Evolutionary conservation across 2,888 invertebrate genomes (phyloP).

Genomic region (Spisula solida): DNA sequence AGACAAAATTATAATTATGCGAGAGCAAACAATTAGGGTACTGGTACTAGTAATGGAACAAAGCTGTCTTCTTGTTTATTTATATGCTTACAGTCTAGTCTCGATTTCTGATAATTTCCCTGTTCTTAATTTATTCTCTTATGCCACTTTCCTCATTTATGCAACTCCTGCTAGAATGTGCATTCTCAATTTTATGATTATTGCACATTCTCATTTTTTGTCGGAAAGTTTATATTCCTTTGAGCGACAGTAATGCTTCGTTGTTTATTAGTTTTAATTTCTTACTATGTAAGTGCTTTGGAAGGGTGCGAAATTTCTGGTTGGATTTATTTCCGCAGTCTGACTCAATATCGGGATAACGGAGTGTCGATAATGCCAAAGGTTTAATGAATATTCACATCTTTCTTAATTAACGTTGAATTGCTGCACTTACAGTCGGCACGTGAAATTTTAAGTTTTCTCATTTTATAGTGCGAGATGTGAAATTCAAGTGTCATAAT

Average conservation of each 20-base stretch:
- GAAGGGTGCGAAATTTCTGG: background rate
- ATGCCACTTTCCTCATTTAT: too few species aligned
- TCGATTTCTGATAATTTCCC: too few species aligned
- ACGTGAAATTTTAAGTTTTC: background rate
- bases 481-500: constrained; percentile 12
- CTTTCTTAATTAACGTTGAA: constrained; percentile 3
- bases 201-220: background rate
- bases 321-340: constrained; percentile 20
- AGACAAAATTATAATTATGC: too few species aligned
- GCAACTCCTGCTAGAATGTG: background rate
- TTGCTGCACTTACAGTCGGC: background rate
- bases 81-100: too few species aligned
- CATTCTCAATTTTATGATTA: background rate
- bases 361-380: constrained; percentile 17
- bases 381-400: constrained; percentile 21
- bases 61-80: too few species aligned
- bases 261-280: constrained; percentile 10
- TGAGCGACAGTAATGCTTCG: background rate
- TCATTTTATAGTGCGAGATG: background rate
- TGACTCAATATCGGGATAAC: constrained; percentile 2
- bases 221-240: background rate
- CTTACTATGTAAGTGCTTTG: background rate
- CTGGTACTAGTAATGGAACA: too few species aligned
- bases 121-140: too few species aligned
- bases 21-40: too few species aligned